Evolutionary conservation across 2,888 invertebrate genomes (phyloP).

Genomic region (Microchrysa polita): DNA sequence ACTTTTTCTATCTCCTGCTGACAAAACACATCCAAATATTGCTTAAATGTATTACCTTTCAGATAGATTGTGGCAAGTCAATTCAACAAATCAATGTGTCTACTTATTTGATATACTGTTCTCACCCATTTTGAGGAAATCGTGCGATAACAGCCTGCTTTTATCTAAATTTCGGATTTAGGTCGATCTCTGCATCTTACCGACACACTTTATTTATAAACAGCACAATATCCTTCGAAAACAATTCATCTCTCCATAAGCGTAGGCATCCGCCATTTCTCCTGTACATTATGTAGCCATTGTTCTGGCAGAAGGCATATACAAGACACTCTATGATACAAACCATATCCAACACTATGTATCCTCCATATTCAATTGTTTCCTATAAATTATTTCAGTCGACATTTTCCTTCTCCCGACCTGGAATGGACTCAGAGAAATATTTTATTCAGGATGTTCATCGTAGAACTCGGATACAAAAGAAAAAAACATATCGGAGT

Average conservation of each 20-base stretch:
- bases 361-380: conserved; percentile 23
- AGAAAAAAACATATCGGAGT: too few species aligned
- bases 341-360: not conserved
- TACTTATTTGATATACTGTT: conserved; percentile 10
- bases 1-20: too few species aligned
- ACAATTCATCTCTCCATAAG: conserved; percentile 1
- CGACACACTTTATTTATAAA: conserved; percentile 10
- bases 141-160: conserved; percentile 8
- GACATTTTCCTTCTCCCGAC: conserved; percentile 24
- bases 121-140: conserved; percentile 11
- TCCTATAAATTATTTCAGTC: conserved; percentile 33
- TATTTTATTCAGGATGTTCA: conserved; percentile 6
- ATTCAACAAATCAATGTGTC: conserved; percentile 13
- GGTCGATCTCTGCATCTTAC: conserved; percentile 13
- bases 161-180: conserved; percentile 13
- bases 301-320: not conserved
- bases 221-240: not conserved
- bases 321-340: not conserved
- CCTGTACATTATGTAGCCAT: too few species aligned
- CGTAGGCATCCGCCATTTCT: not conserved
- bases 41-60: not conserved
- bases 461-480: not conserved
- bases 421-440: not conserved
- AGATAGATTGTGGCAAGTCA: not conserved
- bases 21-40: too few species aligned